Conservation (phyloP, 2,888 invertebrate genomes). For the Chrysolina haemoptera region DNA sequence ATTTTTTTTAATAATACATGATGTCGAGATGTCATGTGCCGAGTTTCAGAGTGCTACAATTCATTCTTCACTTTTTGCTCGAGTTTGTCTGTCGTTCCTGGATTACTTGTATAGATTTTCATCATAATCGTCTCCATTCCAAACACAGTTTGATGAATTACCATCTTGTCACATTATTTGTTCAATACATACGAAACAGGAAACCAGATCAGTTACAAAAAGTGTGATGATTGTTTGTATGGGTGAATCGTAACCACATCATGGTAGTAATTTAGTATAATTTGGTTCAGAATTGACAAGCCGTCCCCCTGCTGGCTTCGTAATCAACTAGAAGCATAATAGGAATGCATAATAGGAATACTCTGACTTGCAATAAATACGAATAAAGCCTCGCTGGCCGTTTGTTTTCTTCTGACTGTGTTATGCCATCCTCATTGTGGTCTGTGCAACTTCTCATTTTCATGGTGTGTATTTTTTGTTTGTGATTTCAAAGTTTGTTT, state of each 20-base stretch:
- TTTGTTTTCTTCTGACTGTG: constrained; percentile 34
- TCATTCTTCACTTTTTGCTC: too few species aligned
- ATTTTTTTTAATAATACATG: too few species aligned
- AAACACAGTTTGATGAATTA: too few species aligned
- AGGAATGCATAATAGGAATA: constrained; percentile 67
- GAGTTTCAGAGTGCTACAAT: too few species aligned
- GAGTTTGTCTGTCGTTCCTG: too few species aligned
- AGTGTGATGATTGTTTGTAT: constrained; percentile 63
- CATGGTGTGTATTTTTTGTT: constrained; percentile 8
- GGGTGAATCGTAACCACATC: constrained; percentile 67
- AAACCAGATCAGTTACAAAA: constrained; percentile 28
- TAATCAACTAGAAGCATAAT: constrained; percentile 70
- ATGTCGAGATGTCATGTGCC: too few species aligned
- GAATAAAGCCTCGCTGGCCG: constrained; percentile 57
- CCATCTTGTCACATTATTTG: neutral
- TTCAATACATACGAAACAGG: neutral
- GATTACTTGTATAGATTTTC: too few species aligned
- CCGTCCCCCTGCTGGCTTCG: constrained; percentile 67
- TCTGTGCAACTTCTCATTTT: constrained; percentile 20
- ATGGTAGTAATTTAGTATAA: constrained; percentile 68
- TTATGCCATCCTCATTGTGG: constrained; percentile 1
- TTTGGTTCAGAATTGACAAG: constrained; percentile 67
- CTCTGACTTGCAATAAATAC: constrained; percentile 70
- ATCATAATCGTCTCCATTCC: neutral
- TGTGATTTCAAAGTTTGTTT: neutral